These are phyloP conservation scores for Ectobius pallidus DNA, from an alignment of 2,888 invertebrate species.

Conservation along the genomic window DNA sequence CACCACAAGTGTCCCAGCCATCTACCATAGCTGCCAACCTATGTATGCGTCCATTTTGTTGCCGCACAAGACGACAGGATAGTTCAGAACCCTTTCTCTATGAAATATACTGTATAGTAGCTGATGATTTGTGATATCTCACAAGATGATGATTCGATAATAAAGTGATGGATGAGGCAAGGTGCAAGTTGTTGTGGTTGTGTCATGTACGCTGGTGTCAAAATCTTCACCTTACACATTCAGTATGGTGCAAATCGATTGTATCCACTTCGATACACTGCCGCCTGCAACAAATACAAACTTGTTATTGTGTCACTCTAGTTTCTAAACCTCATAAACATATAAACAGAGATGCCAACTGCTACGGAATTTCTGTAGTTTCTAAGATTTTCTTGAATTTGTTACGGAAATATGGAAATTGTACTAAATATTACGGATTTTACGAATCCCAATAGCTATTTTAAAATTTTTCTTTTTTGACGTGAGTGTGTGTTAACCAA, in stretches of 20 bases:
- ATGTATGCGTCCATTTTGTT: slow-evolving; percentile 4
- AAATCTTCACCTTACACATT: slow-evolving; percentile 46
- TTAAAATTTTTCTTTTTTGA: too few species aligned
- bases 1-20: slow-evolving; percentile 12
- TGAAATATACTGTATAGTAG: slow-evolving; percentile 16
- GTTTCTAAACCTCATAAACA: too few species aligned
- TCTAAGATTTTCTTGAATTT: too few species aligned
- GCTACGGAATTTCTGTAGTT: too few species aligned
- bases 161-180: slow-evolving; percentile 41
- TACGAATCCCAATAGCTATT: too few species aligned
- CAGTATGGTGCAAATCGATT: slow-evolving; percentile 94
- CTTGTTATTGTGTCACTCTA: too few species aligned
- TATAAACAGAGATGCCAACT: too few species aligned
- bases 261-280: slow-evolving; percentile 92
- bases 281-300: slow-evolving; percentile 81
- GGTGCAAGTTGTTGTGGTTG: slow-evolving; percentile 40
- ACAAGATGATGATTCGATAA: slow-evolving; percentile 19
- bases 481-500: too few species aligned
- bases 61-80: background rate
- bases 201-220: slow-evolving; percentile 35
- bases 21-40: slow-evolving; percentile 22
- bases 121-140: slow-evolving; percentile 15
- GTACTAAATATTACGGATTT: too few species aligned
- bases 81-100: background rate
- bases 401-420: too few species aligned